These are phyloP conservation scores for Brachirus orientalis DNA, from an alignment of 2,113 vertebrate species.

Conservation along the genomic window DNA sequence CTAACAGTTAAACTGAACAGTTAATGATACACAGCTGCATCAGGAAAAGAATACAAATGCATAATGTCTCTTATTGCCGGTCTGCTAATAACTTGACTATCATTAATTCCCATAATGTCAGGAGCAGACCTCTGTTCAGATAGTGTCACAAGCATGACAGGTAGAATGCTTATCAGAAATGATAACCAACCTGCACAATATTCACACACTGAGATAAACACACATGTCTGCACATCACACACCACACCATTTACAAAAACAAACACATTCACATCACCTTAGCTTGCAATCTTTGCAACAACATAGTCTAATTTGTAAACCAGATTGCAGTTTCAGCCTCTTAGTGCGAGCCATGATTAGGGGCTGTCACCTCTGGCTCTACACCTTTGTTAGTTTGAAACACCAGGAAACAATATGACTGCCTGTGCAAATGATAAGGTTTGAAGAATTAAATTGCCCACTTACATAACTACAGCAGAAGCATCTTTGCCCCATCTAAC, in stretches of 20 bases:
- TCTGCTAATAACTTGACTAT: constrained; percentile 46
- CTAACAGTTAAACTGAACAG: constrained; percentile 29
- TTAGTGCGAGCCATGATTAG: constrained; percentile 26
- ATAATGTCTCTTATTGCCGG: constrained; percentile 13
- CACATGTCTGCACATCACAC: background rate
- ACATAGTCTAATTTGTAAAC: constrained; percentile 62
- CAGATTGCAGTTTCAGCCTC: constrained; percentile 39
- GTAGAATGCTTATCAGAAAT: constrained; percentile 73
- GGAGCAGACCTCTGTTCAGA: constrained; percentile 57
- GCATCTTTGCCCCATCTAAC: constrained; percentile 3
- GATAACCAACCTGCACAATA: constrained; percentile 53
- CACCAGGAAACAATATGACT: constrained; percentile 45
- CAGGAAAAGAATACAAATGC: constrained; percentile 50
- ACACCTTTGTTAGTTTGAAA: constrained; percentile 54
- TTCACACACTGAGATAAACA: constrained; percentile 11
- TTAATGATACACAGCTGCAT: constrained; percentile 16
- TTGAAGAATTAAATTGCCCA: constrained; percentile 33
- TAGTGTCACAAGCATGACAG: constrained; percentile 66
- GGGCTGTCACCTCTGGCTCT: constrained; percentile 57
- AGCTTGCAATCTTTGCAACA: constrained; percentile 26
- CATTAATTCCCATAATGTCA: constrained; percentile 67
- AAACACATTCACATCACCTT: constrained; percentile 28
- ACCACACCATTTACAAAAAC: constrained; percentile 13
- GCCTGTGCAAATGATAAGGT: constrained; percentile 46
- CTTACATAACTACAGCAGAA: constrained; percentile 6